Evolutionary conservation across 2,888 invertebrate genomes (phyloP).

Genomic region (Tipula unca): DNA sequence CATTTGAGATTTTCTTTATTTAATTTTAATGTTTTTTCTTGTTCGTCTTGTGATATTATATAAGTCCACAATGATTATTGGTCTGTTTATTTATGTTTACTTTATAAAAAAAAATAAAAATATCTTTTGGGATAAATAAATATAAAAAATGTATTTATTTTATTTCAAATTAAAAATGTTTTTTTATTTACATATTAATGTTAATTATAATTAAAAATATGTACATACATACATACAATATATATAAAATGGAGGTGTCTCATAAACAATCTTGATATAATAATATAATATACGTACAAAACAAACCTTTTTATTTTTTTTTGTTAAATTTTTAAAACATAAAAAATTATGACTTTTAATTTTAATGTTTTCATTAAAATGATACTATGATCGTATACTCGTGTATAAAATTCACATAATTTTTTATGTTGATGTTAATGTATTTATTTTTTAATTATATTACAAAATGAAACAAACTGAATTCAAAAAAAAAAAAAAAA

Average conservation of each 20-base stretch:
- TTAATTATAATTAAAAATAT: neutral
- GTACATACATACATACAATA: too few species aligned
- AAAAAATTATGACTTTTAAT: slow-evolving; percentile 2
- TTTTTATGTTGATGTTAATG: neutral
- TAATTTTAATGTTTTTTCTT: neutral
- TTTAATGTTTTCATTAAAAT: neutral
- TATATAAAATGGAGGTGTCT: neutral
- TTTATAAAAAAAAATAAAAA: neutral
- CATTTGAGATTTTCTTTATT: neutral
- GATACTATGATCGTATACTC: neutral
- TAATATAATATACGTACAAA: too few species aligned
- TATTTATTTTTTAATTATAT: neutral
- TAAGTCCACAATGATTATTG: neutral
- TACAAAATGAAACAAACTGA: neutral
- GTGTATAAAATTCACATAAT: neutral
- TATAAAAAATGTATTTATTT: neutral
- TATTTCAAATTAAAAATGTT: neutral
- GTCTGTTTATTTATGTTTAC: neutral
- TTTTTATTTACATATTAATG: neutral
- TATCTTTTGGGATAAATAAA: neutral
- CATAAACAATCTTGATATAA: neutral
- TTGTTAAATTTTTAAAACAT: neutral
- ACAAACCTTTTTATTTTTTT: neutral
- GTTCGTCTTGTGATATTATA: neutral
- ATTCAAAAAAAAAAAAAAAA: neutral